These are phyloP conservation scores for Ochlodes sylvanus DNA, from an alignment of 2,888 invertebrate species.

Conservation along the genomic window DNA sequence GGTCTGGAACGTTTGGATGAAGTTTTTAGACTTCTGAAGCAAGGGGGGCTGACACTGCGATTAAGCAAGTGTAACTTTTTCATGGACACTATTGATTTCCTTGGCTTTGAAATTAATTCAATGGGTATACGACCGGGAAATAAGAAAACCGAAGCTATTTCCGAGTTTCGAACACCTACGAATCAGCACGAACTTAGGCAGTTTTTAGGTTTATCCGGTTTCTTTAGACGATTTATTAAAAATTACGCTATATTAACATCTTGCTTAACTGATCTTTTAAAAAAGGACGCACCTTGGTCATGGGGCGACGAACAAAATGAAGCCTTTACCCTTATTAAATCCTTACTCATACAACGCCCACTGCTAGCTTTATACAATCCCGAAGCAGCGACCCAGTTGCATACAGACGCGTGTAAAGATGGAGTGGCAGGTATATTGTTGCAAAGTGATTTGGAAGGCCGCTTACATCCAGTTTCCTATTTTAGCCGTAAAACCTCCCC, in stretches of 20 bases:
- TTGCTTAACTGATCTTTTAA: not conserved
- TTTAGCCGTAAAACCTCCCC: not conserved
- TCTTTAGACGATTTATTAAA: slow-evolving; percentile 43
- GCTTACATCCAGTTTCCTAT: not conserved
- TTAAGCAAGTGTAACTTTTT: too few species aligned
- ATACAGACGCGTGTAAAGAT: slow-evolving; percentile 1
- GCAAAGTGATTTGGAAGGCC: not conserved
- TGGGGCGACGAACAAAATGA: not conserved
- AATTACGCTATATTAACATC: slow-evolving; percentile 38
- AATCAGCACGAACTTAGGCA: slow-evolving; percentile 47
- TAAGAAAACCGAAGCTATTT: not conserved
- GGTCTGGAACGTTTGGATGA: too few species aligned
- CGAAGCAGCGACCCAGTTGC: not conserved
- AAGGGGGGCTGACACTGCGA: too few species aligned
- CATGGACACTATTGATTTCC: too few species aligned
- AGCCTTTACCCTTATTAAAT: not conserved
- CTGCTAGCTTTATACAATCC: slow-evolving; percentile 3
- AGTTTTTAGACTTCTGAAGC: too few species aligned
- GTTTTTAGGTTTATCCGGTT: slow-evolving; percentile 48
- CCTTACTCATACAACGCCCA: not conserved
- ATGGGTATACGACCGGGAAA: not conserved
- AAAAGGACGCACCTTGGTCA: not conserved
- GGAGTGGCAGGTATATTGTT: not conserved
- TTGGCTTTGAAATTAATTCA: not conserved
- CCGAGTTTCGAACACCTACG: not conserved